Conservation (phyloP, 2,888 invertebrate genomes). For the Anthoptus insignis region DNA sequence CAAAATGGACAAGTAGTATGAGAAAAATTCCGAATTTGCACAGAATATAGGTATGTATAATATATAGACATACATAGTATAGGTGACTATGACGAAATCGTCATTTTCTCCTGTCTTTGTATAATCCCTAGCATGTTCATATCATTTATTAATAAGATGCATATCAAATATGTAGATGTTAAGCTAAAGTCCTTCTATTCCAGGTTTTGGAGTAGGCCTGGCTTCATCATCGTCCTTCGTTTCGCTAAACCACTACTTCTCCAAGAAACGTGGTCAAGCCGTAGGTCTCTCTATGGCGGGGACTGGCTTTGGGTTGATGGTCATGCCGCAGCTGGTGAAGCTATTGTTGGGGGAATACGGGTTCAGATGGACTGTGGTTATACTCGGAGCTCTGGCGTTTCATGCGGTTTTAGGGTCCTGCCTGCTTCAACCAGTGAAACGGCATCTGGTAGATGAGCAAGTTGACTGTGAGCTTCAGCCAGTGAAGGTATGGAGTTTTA, state of each 20-base stretch:
- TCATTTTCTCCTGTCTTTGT: no score
- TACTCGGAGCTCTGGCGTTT: conserved; percentile 89
- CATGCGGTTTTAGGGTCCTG: conserved; percentile 90
- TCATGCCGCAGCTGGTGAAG: conserved; percentile 92
- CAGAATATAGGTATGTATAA: no score
- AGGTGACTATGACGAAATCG: no score
- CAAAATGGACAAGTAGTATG: no score
- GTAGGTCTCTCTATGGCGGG: conserved; percentile 94
- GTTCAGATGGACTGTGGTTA: conserved; percentile 90
- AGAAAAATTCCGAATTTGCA: no score
- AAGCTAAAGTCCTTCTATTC: conserved; percentile 49
- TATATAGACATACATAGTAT: no score
- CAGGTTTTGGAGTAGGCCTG: conserved; percentile 92
- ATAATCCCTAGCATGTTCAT: no score
- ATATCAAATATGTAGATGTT: no score
- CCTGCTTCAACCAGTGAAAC: conserved; percentile 90
- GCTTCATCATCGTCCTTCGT: conserved; percentile 93
- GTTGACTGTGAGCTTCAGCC: conserved; percentile 84
- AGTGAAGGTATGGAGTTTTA: conserved; percentile 75
- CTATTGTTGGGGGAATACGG: conserved; percentile 88
- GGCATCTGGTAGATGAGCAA: conserved; percentile 89
- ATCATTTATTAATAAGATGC: no score
- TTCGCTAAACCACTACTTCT: conserved; percentile 92
- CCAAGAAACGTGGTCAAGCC: conserved; percentile 92
- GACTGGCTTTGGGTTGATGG: conserved; percentile 92